These are phyloP conservation scores for Noctua fimbriata DNA, from an alignment of 2,888 invertebrate genomes.

Conservation along the genomic window DNA sequence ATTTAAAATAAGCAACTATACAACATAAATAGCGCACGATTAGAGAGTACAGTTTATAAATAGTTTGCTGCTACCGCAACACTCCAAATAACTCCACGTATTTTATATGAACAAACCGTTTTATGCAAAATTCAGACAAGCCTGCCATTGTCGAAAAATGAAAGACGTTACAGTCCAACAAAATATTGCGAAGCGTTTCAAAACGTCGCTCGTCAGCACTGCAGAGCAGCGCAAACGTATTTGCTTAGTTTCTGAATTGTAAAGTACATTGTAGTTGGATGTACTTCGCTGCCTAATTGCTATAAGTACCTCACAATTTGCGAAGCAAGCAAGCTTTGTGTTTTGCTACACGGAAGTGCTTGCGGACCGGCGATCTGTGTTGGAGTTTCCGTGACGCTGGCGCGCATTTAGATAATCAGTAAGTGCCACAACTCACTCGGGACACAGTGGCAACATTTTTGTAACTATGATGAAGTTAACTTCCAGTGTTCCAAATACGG, in stretches of 20 bases:
- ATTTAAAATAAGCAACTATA: background rate
- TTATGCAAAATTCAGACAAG: background rate
- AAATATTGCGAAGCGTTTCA: background rate
- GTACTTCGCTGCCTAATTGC: constrained; percentile 6
- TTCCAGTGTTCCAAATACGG: background rate
- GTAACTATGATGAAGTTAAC: background rate
- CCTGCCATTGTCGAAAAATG: background rate
- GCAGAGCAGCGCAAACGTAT: background rate
- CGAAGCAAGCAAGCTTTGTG: constrained; percentile 16
- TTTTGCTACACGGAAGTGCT: constrained; percentile 28
- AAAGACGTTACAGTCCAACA: background rate
- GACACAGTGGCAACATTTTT: constrained; percentile 25
- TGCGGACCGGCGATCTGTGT: constrained; percentile 24
- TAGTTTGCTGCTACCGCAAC: background rate
- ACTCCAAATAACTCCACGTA: background rate
- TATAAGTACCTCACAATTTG: constrained; percentile 21
- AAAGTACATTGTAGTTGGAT: background rate
- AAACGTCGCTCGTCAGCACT: background rate
- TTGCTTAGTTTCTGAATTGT: constrained; percentile 31
- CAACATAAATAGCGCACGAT: background rate
- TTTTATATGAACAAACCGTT: constrained; percentile 11
- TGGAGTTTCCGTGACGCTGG: constrained; percentile 12
- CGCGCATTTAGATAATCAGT: constrained; percentile 30
- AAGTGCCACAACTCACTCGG: constrained; percentile 30
- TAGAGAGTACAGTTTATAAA: background rate